Evolutionary conservation across 2,888 invertebrate genomes (phyloP).

Genomic region (Steromphala cineraria): DNA sequence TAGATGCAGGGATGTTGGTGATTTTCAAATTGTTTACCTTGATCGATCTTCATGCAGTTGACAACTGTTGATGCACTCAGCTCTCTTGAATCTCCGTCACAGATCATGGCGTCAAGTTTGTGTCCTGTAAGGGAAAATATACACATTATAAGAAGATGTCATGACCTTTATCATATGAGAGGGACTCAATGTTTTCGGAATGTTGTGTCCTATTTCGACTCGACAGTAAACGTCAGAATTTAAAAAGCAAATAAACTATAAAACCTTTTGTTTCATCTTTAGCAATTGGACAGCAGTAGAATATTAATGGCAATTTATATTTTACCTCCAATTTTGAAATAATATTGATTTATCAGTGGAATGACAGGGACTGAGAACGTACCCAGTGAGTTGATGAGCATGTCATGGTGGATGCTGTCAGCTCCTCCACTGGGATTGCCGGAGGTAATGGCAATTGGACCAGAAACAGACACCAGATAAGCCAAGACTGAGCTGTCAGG

Average conservation of each 20-base stretch:
- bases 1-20: no score
- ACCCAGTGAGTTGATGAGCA: constrained; percentile 55
- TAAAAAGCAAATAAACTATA: no score
- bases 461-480: constrained; percentile 50
- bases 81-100: constrained; percentile 56
- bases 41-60: constrained; percentile 53
- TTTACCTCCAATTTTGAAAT: not conserved
- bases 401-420: constrained; percentile 58
- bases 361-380: not conserved
- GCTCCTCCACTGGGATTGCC: constrained; percentile 59
- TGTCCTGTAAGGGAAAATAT: constrained; percentile 38
- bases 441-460: constrained; percentile 55
- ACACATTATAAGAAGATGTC: no score
- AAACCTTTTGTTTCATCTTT: no score
- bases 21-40: constrained; percentile 40
- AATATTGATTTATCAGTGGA: not conserved
- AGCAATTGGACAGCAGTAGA: no score
- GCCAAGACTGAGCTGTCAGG: constrained; percentile 55
- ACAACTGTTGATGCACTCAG: constrained; percentile 60
- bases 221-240: no score
- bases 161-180: no score
- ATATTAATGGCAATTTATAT: no score
- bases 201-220: no score
- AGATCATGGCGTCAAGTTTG: constrained; percentile 53
- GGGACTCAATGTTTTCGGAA: no score